phyloP scores from a whole-genome alignment of 2,113 vertebrate species.

The Anarhynchus alexandrinus region DNA sequence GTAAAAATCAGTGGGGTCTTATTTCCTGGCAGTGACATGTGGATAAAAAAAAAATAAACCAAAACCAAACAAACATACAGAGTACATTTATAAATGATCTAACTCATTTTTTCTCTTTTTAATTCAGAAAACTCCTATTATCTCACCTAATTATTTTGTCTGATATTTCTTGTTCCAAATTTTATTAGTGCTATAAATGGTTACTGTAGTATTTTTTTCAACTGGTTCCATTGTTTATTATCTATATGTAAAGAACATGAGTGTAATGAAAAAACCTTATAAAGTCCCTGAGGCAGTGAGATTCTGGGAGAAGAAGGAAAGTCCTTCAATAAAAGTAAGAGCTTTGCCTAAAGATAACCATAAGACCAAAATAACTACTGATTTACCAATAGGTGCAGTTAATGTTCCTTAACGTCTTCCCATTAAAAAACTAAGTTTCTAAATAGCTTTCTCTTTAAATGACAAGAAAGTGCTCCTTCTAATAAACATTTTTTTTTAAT shows the following conservation, averaged over 20 bases:
- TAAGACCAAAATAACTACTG: background rate
- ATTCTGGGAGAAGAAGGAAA: background rate
- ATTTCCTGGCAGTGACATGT: slow-evolving; percentile 19
- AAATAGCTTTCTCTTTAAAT: background rate
- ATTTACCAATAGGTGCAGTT: background rate
- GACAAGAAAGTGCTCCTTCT: background rate
- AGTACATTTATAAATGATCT: background rate
- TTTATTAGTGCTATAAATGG: background rate
- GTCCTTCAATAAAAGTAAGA: background rate
- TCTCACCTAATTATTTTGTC: background rate
- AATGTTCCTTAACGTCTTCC: background rate
- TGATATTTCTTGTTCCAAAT: background rate
- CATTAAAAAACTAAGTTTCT: background rate
- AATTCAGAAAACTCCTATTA: background rate
- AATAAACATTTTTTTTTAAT: background rate
- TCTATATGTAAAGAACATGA: background rate
- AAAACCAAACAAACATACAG: background rate
- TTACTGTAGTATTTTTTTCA: background rate
- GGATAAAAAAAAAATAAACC: background rate
- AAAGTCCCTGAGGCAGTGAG: background rate
- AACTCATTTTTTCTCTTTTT: background rate
- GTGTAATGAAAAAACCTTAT: background rate
- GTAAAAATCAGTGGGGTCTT: slow-evolving; percentile 27
- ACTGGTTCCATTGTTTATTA: background rate
- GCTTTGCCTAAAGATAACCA: background rate